Base-by-base conservation (phyloP, 2,888 invertebrate species). In the Volucella bombylans region DNA sequence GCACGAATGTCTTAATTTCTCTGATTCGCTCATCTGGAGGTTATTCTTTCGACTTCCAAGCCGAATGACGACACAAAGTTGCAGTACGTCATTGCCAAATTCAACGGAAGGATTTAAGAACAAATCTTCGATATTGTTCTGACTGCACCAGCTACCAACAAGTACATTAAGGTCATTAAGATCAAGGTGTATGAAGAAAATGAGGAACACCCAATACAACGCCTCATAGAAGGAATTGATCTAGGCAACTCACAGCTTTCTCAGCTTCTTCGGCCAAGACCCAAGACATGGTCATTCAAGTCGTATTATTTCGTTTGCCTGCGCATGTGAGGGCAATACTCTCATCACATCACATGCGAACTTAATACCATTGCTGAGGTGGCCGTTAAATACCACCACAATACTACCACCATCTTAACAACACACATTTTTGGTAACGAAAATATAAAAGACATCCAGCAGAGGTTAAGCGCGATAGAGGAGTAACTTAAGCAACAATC, bases 221-320 rank as follows among this genome's bases (percentile, higher is more conserved):
- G 23, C 11, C 45, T 62, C 15, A 62, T 62, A 15, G 45, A 43
- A 45, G 45, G 23, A 3, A 2, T 62, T 45, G 62, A 62, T 8
- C 45, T 62, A 12, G 62, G 62, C 15, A 45, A 62, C 49, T 64
- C n/a, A n/a, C n/a, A n/a, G n/a, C n/a, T n/a, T n/a, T n/a, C n/a
- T n/a, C n/a, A n/a, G n/a, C n/a, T 38, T 64, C 64, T 64, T 43
- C 47, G 15, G 45, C 15, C 18, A 31, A 57, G 1, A 49, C 64
- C 47, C 62, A 47, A 45, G 23, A 62, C 18, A 31, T 31, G 4
- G 31, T 31, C 6, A 31, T 31, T 6, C 0, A 39, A n/a, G 39
- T 59, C 12, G 41, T 41, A 14, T 59, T 59, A 41, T 59, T 41
- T n/a, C 41, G 41, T 10, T 18, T 59, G 15, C 59, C 15, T 4